Base-by-base conservation (phyloP, 2,888 invertebrate species). In the Colostygia pectinataria region DNA sequence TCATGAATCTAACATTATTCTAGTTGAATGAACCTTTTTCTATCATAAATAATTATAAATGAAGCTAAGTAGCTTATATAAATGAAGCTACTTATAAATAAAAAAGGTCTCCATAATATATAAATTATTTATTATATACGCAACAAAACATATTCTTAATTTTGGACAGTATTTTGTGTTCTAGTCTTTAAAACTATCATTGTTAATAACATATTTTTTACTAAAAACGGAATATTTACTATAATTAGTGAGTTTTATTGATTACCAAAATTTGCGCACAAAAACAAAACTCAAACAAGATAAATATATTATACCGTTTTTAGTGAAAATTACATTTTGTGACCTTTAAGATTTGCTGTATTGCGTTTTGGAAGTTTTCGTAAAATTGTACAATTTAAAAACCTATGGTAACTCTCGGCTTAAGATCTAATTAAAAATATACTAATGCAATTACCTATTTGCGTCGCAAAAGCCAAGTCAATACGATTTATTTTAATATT, bases 321-420 rank as follows among this genome's bases (percentile, higher is more conserved):
- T n/a, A n/a, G n/a, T n/a, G n/a, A n/a, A 25, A 8, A 12, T 6
- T 12, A 13, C 13, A 4, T 13, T 29, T 36, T 50, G 50, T 53
- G 53, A 37, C 48, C 47, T 23, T 15, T 25, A n/a, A n/a, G n/a
- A n/a, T n/a, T n/a, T n/a, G n/a, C n/a, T n/a, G n/a, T n/a, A n/a
- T n/a, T n/a, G n/a, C n/a, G n/a, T n/a, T n/a, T n/a, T 31, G 23
- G 27, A 20, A 50, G 15, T 8, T 28, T 47, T 14, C 27, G 47
- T 47, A 70, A 74, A 72, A 82, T 84, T 84, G 81, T 86, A 84
- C 80, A 74, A 66, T 71, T 67, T 65, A 69, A 71, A 71, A 69
- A 63, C 66, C 69, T 80, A 81, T 83, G 87, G 87, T 87, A 87
- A 87, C 87, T 74, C 77, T 77, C 71, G 71, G 68, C 75, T 80